Evolutionary conservation across 2,113 vertebrate genomes (phyloP).

Genomic region (Natator depressus): DNA sequence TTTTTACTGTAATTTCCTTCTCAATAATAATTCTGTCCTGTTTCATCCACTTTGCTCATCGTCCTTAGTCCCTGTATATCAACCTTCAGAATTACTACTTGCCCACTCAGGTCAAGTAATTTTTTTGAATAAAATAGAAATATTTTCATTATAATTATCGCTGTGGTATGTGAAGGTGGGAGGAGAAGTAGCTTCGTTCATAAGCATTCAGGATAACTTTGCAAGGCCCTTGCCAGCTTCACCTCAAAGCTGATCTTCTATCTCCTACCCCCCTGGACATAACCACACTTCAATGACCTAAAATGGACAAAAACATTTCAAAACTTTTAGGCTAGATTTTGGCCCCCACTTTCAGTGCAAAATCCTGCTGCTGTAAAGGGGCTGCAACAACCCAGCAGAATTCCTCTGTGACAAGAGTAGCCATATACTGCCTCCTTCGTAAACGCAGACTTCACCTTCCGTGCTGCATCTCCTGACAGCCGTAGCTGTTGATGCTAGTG

Average conservation of each 20-base stretch:
- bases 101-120: background rate
- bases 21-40: background rate
- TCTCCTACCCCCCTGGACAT: background rate
- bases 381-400: background rate
- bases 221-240: background rate
- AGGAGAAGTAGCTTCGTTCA: background rate
- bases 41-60: background rate
- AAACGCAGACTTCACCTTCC: background rate
- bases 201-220: background rate
- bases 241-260: background rate
- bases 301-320: rapidly evolving
- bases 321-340: background rate
- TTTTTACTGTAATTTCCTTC: background rate
- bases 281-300: background rate
- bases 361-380: background rate
- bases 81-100: background rate
- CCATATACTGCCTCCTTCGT: background rate
- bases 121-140: background rate
- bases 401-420: rapidly evolving
- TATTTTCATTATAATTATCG: background rate
- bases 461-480: no score
- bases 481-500: no score
- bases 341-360: rapidly evolving
- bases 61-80: background rate
- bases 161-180: rapidly evolving